Base-by-base conservation (phyloP, 2,888 invertebrate species). In the Tachina fera region DNA sequence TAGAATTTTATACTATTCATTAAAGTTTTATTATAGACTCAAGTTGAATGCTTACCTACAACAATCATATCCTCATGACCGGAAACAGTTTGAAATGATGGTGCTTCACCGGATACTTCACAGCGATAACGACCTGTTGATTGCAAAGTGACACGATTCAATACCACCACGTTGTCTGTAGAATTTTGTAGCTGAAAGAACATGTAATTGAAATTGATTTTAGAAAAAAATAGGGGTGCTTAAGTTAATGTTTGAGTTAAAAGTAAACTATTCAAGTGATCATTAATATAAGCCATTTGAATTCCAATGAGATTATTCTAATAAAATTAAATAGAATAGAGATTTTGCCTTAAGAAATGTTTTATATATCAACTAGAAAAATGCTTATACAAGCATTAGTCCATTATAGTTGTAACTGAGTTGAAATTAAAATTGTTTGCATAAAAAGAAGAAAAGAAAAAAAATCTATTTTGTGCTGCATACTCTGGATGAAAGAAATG, bases 81-180 rank as follows among this genome's bases (percentile, higher is more conserved):
- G 61, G 95, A 95, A 84, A 96, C 96, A 22, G 96, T 96, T 89
- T 95, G 96, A 93, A 96, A 96, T 83, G 96, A 95, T 45, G 96
- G 96, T 86, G 96, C 94, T 91, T 96, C 96, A 47, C 96, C 96
- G 53, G 96, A 96, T 87, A 96, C 96, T 92, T 96, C 96, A 91
- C 96, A 96, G 87, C 96, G 94, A 93, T 96, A 96, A 84, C 96
- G 94, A 61, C 96, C 96, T 68, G 96, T 95, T 79, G 96, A 95
- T 92, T 95, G 94, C 89, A 96, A 93, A 88, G 95, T 95, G 83
- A 96, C 96, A 16, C 95, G 95, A 85, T 94, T 94, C 89, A 96
- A 93, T 72, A 95, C 94, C 87, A 96, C 94, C 87, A 95, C 94
- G 75, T 94, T 94, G 80, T 95, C 95, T 84, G 95, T 95, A 5